Conservation (phyloP, 2,797 vertebrate species). For the Coregonus ussuriensis region DNA sequence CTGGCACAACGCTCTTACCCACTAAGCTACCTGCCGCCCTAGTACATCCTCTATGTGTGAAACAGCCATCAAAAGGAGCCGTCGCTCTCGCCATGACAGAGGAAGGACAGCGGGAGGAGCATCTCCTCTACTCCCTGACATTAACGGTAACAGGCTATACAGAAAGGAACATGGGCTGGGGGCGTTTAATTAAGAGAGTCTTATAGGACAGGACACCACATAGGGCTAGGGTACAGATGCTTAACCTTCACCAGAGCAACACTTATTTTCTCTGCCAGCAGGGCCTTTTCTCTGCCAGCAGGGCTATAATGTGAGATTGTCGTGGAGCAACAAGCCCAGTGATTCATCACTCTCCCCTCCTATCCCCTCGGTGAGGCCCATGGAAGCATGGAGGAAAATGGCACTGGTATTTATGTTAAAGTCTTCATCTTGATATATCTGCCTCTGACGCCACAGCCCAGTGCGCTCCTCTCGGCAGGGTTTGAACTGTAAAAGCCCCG, state of each 20-base stretch:
- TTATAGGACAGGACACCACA: conserved; percentile 32
- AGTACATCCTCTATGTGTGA: conserved; percentile 22
- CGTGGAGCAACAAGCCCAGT: conserved; percentile 6
- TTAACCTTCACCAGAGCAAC: conserved; percentile 41
- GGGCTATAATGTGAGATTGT: conserved; percentile 32
- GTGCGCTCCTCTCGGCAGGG: background rate
- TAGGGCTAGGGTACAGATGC: conserved; percentile 29
- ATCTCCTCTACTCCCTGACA: conserved; percentile 21
- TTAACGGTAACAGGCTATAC: conserved; percentile 12
- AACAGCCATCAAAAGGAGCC: background rate
- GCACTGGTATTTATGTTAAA: conserved; percentile 26
- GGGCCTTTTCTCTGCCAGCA: background rate
- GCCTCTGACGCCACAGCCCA: conserved; percentile 6
- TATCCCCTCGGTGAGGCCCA: conserved; percentile 19
- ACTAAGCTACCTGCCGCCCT: too few relatives aligned
- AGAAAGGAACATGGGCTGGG: conserved; percentile 40
- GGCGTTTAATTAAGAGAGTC: conserved; percentile 62
- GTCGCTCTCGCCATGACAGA: conserved; percentile 23
- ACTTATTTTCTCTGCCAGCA: conserved; percentile 9
- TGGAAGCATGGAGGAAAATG: conserved; percentile 20
- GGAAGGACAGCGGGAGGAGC: conserved; percentile 14
- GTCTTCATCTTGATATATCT: conserved; percentile 32
- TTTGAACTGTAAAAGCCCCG: conserved; percentile 4
- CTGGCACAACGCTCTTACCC: too few relatives aligned
- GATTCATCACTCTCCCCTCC: conserved; percentile 28